These are phyloP conservation scores for Lagocephalus sceleratus DNA, from an alignment of 2,797 vertebrate genomes.

Conservation along the genomic window DNA sequence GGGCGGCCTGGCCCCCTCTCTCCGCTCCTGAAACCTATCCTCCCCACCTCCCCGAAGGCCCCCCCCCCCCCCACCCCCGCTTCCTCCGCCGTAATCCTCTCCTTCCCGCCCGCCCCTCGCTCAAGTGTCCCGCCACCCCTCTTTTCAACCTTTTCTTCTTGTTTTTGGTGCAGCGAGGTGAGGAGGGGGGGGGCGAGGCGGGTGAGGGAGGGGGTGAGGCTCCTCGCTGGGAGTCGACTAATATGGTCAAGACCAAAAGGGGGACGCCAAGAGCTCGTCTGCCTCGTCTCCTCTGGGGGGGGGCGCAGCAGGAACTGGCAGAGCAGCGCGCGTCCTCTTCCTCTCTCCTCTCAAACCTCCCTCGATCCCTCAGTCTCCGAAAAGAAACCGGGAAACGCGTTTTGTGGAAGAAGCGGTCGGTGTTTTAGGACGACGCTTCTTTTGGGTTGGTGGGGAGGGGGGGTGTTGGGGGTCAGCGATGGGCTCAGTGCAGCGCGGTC, in stretches of 20 bases:
- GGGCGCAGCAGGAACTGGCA: no score
- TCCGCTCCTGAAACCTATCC: slow-evolving; percentile 56
- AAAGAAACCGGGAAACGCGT: no score
- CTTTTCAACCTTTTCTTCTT: slow-evolving; percentile 18
- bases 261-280: background rate
- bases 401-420: no score
- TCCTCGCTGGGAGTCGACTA: slow-evolving; percentile 45
- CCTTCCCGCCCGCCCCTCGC: slow-evolving; percentile 25
- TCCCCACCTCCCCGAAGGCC: slow-evolving; percentile 32
- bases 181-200: background rate
- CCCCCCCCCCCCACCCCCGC: slow-evolving; percentile 29
- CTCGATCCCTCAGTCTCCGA: no score
- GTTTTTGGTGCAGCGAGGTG: slow-evolving; percentile 25
- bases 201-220: slow-evolving; percentile 34
- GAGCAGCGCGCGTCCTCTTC: no score
- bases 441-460: no score
- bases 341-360: no score
- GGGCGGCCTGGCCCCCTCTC: slow-evolving; percentile 38
- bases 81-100: slow-evolving; percentile 44
- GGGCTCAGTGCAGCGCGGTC: no score
- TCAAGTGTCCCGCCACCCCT: slow-evolving; percentile 10
- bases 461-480: no score
- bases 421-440: no score
- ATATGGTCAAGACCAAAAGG: slow-evolving; percentile 56
- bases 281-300: background rate